Base-by-base conservation (phyloP, 2,113 vertebrate genomes). In the Sarotherodon lohbergeri region DNA sequence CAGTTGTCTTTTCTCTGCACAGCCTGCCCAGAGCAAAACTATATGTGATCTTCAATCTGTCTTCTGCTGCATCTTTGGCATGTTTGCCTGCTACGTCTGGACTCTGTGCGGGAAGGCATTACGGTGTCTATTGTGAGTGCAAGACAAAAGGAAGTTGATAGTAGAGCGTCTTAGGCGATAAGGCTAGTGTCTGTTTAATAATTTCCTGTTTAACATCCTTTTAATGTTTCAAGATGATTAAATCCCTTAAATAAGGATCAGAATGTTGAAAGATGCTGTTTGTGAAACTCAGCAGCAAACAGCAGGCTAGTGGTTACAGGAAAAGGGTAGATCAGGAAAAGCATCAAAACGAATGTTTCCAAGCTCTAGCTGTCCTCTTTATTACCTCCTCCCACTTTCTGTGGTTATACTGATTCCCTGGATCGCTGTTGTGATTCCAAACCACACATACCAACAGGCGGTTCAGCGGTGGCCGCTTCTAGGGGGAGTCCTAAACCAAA, bases 11-110 rank as follows among this genome's bases (percentile, higher is more conserved):
- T 85, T 87, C 57, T 76, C 5, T 16, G 11, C 55, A 36, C 80
- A 81, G 5, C 88, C 76, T 89, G 90, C 92, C 92, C 84, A 36
- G 76, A 89, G 90, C 71, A 66, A 82, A 86, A 91, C 71, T 81
- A 87, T 80, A 79, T 90, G 54, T 91, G 78, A 94, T 90, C 83
- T 85, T 86, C 73, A 85, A 80, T 93, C 91, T 88, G 90, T 89
- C 81, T 87, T 84, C 32, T 16, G 36, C 79, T 66, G 68, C 57
- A 54, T 90, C 80, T 87, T 48, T 80, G 84, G 85, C 87, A 88
- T 6, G 43, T 90, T 81, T 83, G 81, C 81, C 46, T 59, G 24
- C 87, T 81, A 59, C 68, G 29, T 90, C 83, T 80, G 59, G 81
- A 89, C 80, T 34, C 54, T 17, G 41, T 39, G 36, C 55, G 13